A percentile compares a stretch with the other conserved stretches of the same genome.
These are phyloP conservation scores for Caiman crocodilus DNA, from an alignment of 2,797 vertebrate genomes.

Conservation along the genomic window DNA sequence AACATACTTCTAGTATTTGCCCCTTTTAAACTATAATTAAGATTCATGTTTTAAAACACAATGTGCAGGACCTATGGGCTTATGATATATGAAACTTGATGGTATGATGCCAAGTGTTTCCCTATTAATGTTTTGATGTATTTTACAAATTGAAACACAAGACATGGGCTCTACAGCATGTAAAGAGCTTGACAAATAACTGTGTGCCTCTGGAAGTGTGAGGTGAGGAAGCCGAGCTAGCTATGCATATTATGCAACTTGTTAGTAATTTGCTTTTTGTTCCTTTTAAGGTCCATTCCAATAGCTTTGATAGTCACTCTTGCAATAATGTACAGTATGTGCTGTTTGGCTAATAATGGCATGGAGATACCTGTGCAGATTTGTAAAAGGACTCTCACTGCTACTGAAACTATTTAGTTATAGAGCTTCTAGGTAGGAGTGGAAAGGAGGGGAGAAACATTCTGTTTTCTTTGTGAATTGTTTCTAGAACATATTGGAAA, in stretches of 20 bases:
- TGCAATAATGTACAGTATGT: neutral
- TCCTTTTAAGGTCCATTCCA: conserved; percentile 61
- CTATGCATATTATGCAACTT: neutral
- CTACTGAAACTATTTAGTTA: accelerated
- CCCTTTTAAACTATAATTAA: neutral
- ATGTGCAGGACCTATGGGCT: neutral
- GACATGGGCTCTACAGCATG: neutral
- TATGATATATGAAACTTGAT: neutral
- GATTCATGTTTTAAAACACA: neutral
- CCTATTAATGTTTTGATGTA: neutral
- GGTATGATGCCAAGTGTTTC: neutral
- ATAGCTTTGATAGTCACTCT: neutral
- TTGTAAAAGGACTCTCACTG: neutral
- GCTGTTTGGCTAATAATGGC: neutral
- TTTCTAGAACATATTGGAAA: neutral
- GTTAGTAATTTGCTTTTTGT: neutral
- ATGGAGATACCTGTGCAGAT: neutral
- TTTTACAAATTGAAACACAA: neutral
- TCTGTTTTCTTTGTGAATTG: accelerated
- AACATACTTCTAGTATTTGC: neutral
- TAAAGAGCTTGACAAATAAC: neutral
- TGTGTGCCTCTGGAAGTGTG: neutral
- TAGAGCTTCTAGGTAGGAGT: neutral
- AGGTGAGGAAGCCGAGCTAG: neutral
- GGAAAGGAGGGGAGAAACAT: accelerated